These are phyloP conservation scores for Poeciliopsis gracilis DNA, from an alignment of 2,797 vertebrate species.

Conservation along the genomic window DNA sequence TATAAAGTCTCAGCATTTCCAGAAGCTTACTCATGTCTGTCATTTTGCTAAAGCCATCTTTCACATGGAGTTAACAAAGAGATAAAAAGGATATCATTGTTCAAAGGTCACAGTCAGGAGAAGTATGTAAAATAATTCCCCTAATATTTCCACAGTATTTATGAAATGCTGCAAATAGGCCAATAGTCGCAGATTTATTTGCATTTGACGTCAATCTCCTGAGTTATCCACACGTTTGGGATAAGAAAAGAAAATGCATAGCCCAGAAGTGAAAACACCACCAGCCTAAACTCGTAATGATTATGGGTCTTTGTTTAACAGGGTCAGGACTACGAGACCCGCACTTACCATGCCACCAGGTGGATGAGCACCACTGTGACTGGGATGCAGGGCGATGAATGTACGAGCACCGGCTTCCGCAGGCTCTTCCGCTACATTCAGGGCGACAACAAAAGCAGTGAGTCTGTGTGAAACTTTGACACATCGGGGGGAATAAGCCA, in stretches of 20 bases:
- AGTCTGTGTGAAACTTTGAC: constrained; percentile 30
- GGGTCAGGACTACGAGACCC: constrained; percentile 80
- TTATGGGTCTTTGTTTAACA: constrained; percentile 30
- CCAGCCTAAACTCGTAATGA: not conserved
- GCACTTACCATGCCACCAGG: constrained; percentile 73
- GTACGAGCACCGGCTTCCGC: constrained; percentile 69
- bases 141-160: not conserved
- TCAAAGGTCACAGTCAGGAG: not conserved
- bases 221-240: not conserved
- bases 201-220: not conserved
- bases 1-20: not conserved
- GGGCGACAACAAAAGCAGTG: constrained; percentile 79
- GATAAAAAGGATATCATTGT: not conserved
- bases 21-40: not conserved
- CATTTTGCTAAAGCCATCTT: not conserved
- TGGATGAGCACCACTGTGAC: constrained; percentile 79
- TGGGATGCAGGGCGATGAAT: constrained; percentile 66
- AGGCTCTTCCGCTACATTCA: constrained; percentile 82
- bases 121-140: not conserved
- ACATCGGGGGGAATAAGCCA: not conserved
- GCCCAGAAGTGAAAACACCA: too few species aligned
- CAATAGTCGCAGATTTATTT: not conserved
- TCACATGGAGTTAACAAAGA: not conserved
- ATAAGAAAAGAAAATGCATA: not conserved
- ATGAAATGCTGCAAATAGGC: not conserved